Evolutionary conservation across 2,797 vertebrate genomes (phyloP), one percentile per base, ranked within the genome.

Genomic region (Trachops cirrhosus): DNA sequence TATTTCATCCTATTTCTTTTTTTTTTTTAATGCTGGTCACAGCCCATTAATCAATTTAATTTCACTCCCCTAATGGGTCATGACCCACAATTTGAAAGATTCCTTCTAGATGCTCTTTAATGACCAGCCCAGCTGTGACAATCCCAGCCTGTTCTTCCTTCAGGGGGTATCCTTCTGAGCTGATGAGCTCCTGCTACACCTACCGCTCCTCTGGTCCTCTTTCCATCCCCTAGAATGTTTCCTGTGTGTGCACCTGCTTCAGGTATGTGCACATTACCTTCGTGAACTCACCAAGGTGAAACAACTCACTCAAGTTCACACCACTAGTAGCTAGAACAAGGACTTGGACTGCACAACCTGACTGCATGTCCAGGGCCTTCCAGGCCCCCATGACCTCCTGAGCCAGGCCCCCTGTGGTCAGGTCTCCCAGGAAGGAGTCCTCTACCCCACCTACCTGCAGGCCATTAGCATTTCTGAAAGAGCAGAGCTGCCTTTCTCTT

Each of bases 11-110:
- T 77, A 16, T 41, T 86, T 59, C 52, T 59, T 71, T 22, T 37
- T 50, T 71, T 78, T 78, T 78, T 91, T 96, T 57, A 68, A 92
- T 21, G 4, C 41, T 77, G 50, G 85, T 80, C 86, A 96, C 82
- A 86, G 95, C 64, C 89, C 86, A 94, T 94, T 94, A 82, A 74
- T 50, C 41, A 26, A 95, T 86, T 88, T 94, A 62, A 93, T 91
- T 92, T 90, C 73, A 88, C 77, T 91, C 75, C 54, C 50, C n/a
- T 50, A 52, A 34, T 22, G n/a, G 89, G 79, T 95, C 82, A 32
- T 39, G 93, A 96, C 90, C 87, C 74, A 75, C 10, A 41, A 70
- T 96, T 84, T 95, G 74, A 90, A 93, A 95, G 59, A 54, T 24
- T 86, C 16, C 9, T 71, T 86, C n/a, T 86, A 50, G 89, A 84